Evolutionary conservation across 2,888 invertebrate species (phyloP), one percentile per base, ranked within the genome.

Genomic region (Oxytorus armatus): DNA sequence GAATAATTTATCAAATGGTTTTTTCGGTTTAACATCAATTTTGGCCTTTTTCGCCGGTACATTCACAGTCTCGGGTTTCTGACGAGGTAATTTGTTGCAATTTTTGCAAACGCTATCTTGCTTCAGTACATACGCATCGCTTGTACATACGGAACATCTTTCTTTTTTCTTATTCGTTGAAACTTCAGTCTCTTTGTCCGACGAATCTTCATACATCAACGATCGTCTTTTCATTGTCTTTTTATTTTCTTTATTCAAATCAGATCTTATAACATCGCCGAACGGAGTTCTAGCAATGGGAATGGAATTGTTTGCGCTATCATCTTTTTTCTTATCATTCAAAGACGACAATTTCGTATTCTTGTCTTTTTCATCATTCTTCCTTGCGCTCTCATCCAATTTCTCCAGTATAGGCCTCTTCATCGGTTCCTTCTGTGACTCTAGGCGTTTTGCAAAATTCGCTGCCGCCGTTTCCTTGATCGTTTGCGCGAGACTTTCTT

Each of bases 1-100:
- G 47, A 91, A 86, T 3, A 92, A 82, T 76, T 89, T 86, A 10
- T 57, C 77, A 79, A 92, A 91, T 18, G 78, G 72, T 74, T 85
- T 88, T 39, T 80, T 86, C 0, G 63, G 72, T 63, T 83, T 87
- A 3, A 23, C 23, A 1, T 7, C 18, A 1, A 70, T 23, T 74
- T 83, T 81, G 0, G 39, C 10, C 49, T 57, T 82, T 61, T 82
- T 85, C 21, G 49, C 36, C 8, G 79, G 47, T 7, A 79, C 81
- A 14, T 55, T 10, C 5, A 47, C 51, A 1, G 55, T 25, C 4
- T n/a, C 10, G 14, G 77, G 55, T 63, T 74, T 79, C 16, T 86
- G 83, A 10, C 78, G 59, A 1, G 82, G 74, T 44, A 88, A 81
- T 66, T 75, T 72, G 36, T 86, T 83, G 68, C 91, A 91, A 14